Evolutionary conservation across 2,797 vertebrate genomes (phyloP), one percentile per base, ranked within the genome.

Genomic region (Poecile montanus): DNA sequence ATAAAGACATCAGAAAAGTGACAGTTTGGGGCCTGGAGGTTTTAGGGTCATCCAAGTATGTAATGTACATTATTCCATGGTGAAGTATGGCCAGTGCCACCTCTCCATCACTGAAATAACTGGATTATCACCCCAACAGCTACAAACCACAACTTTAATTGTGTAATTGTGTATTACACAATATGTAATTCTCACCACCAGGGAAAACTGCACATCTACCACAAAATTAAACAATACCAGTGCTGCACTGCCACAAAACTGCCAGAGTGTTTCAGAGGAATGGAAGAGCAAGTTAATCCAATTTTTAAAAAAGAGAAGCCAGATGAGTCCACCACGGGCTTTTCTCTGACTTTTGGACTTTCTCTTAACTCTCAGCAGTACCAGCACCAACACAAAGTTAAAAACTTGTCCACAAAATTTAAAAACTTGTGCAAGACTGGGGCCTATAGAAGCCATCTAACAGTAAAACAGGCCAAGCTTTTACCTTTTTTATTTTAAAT

Each of bases 151-250:
- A 40, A 13, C 38, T 40, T 40, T 40, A 40, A 40, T 40, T 40
- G 38, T 40, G 38, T 40, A 40, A 40, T 40, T 40, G 13, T 40
- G 38, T 40, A 40, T 40, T 40, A 40, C 38, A 40, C 38, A 40
- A 17, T 44, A 15, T 38, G 57, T 2, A 19, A 4, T 57, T 85
- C 15, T 40, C 20, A 44, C 12, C 38, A 27, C 15, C 22, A 13
- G 7, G 11, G 34, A 45, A 66, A 78, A 65, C 5, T 60, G 19
- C 25, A 14, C 0, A 42, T 16, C 42, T 17, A 42, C 16, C 42
- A 42, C 0, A 0, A 44, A 77, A 15, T 26, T 8, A 36, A 54
- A 56, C 7, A 40, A 18, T 4, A 7, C 0, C 4, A 56, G 40
- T 15, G 23, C 40, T 50, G 29, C 2, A 11, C 32, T 58, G 23